Percentiles rank a stretch among this genome's conserved stretches.
These are phyloP conservation scores for Seira sanloemensis DNA, from an alignment of 2,888 invertebrate genomes.

Conservation along the genomic window DNA sequence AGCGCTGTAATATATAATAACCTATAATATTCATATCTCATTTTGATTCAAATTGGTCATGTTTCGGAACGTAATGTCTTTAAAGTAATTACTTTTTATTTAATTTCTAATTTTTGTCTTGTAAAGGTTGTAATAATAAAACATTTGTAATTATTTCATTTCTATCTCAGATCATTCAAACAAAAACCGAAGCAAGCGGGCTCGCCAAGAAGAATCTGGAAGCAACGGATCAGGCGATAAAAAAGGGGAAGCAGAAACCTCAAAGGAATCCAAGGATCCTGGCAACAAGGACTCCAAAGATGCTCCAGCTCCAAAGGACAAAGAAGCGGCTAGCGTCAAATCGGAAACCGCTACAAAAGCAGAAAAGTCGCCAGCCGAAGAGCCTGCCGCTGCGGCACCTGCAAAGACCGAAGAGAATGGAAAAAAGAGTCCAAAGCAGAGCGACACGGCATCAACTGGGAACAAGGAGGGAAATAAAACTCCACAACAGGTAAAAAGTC, in stretches of 20 bases:
- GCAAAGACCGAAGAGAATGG: conserved; percentile 61
- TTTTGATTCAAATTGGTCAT: too few species aligned
- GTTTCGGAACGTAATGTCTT: too few species aligned
- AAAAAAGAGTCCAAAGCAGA: conserved; percentile 53
- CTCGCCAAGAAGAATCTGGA: neutral
- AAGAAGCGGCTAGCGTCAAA: neutral
- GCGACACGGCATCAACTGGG: neutral
- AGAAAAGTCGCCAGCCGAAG: conserved; percentile 10
- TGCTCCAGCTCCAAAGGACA: neutral
- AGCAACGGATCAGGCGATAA: neutral
- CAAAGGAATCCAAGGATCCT: neutral
- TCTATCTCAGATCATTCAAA: neutral
- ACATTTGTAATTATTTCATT: neutral
- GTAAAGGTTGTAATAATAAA: too few species aligned
- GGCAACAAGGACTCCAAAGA: neutral
- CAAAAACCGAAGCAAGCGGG: neutral
- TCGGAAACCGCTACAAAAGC: neutral
- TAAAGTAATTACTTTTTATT: too few species aligned
- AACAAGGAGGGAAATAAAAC: neutral
- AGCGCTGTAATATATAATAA: too few species aligned
- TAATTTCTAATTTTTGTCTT: too few species aligned
- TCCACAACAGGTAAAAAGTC: neutral
- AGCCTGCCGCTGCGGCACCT: neutral
- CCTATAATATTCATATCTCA: too few species aligned
- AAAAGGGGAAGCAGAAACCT: neutral